Evolutionary conservation across 37 sponge, comb jelly and placozoan species (phyloP).

Genomic region (Petrosia ficiformis): DNA sequence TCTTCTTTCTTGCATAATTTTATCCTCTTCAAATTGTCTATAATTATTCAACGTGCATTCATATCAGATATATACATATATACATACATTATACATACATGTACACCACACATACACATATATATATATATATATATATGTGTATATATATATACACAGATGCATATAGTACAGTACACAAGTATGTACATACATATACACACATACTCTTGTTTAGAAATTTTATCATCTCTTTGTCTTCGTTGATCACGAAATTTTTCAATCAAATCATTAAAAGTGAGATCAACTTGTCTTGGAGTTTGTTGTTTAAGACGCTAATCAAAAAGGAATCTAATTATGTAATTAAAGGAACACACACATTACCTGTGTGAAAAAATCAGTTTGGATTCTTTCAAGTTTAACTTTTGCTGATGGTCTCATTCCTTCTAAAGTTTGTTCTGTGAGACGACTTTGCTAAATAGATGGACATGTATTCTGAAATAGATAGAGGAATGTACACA

Average conservation of each 20-base stretch:
- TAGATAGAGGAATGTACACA: no score
- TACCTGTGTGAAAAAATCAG: slow-evolving; percentile 55
- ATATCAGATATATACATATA: slow-evolving; percentile 5
- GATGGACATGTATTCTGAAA: not conserved
- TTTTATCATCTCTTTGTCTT: not conserved
- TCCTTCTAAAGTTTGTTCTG: slow-evolving; percentile 69
- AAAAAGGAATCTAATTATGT: not conserved
- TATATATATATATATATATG: no score
- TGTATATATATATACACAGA: no score
- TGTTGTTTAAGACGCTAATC: slow-evolving; percentile 67
- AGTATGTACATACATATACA: no score
- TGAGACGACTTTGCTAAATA: slow-evolving; percentile 53
- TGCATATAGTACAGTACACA: no score
- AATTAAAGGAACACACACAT: not conserved
- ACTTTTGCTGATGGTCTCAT: slow-evolving; percentile 63
- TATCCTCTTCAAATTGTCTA: slow-evolving; percentile 11
- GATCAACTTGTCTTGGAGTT: slow-evolving; percentile 80
- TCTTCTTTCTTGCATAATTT: slow-evolving; percentile 12
- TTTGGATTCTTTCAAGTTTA: slow-evolving; percentile 64
- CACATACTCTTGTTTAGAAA: slow-evolving; percentile 14
- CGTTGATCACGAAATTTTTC: slow-evolving; percentile 64
- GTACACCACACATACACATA: no score
- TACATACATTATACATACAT: no score
- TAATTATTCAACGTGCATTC: not conserved
- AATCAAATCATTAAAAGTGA: slow-evolving; percentile 81